Conservation (phyloP, 2,113 vertebrate genomes). For the Lasiurus borealis region DNA sequence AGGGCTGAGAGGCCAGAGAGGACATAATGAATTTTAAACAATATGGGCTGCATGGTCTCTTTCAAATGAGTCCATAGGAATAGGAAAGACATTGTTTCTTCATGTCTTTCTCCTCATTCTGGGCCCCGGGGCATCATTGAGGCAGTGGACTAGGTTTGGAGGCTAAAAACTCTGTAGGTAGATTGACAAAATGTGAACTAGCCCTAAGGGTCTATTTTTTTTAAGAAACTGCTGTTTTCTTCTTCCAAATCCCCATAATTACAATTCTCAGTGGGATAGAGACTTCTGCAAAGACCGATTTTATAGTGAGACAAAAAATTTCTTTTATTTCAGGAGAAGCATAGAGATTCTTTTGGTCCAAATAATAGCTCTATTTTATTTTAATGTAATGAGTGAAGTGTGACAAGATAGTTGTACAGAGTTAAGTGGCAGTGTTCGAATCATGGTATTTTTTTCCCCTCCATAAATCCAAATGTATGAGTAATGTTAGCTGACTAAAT, state of each 20-base stretch:
- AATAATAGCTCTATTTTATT: not conserved
- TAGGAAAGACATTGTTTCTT: not conserved
- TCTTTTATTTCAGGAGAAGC: not conserved
- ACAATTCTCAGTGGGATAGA: not conserved
- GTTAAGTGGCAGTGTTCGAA: not conserved
- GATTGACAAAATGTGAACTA: not conserved
- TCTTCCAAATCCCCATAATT: not conserved
- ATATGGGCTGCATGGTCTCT: not conserved
- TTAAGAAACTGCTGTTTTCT: not conserved
- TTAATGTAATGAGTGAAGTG: not conserved
- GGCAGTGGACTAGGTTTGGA: not conserved
- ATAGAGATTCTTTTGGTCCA: not conserved
- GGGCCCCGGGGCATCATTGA: not conserved
- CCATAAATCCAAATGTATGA: not conserved
- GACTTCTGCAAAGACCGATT: not conserved
- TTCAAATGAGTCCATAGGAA: not conserved
- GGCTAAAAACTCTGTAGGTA: not conserved
- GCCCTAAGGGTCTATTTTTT: not conserved
- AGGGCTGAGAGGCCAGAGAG: not conserved
- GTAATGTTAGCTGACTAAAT: conserved; percentile 35
- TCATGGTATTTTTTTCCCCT: not conserved
- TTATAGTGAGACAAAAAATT: not conserved
- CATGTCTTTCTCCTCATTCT: not conserved
- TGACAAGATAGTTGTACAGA: not conserved
- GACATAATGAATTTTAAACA: not conserved